Evolutionary conservation across 2,113 vertebrate genomes (phyloP).

Genomic region (Melozone crissalis): DNA sequence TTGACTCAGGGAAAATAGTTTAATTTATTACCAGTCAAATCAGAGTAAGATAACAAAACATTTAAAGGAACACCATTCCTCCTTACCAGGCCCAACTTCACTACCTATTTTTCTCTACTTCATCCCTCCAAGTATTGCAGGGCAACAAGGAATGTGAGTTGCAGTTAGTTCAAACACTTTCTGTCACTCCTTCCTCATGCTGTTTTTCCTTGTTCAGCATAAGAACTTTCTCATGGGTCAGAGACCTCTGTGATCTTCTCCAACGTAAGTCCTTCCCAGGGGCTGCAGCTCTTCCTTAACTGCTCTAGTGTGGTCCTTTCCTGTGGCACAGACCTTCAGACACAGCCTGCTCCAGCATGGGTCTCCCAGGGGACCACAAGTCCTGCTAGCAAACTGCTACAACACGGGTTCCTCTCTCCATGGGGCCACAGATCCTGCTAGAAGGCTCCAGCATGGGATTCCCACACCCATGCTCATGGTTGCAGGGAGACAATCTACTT

Average conservation of each 20-base stretch:
- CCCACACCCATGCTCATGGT: neutral
- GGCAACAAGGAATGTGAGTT: fast-evolving
- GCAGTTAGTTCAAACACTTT: neutral
- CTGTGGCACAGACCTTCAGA: neutral
- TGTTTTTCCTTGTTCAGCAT: neutral
- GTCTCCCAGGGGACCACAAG: fast-evolving
- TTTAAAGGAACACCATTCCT: neutral
- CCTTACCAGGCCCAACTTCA: neutral
- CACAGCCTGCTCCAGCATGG: neutral
- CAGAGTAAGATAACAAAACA: neutral
- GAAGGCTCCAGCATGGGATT: neutral
- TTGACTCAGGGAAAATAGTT: neutral
- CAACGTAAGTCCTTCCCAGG: neutral
- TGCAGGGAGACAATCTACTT: neutral
- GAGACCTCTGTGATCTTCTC: neutral
- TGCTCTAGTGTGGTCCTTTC: neutral
- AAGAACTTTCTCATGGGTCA: fast-evolving
- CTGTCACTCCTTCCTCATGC: neutral
- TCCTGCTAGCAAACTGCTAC: neutral
- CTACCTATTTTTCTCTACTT: neutral
- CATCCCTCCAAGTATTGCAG: fast-evolving
- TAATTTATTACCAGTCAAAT: neutral
- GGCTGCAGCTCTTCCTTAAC: neutral
- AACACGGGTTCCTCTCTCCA: fast-evolving
- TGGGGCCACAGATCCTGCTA: neutral